Base-by-base conservation (phyloP, 2,113 vertebrate genomes). In the Puntigrus tetrazona region DNA sequence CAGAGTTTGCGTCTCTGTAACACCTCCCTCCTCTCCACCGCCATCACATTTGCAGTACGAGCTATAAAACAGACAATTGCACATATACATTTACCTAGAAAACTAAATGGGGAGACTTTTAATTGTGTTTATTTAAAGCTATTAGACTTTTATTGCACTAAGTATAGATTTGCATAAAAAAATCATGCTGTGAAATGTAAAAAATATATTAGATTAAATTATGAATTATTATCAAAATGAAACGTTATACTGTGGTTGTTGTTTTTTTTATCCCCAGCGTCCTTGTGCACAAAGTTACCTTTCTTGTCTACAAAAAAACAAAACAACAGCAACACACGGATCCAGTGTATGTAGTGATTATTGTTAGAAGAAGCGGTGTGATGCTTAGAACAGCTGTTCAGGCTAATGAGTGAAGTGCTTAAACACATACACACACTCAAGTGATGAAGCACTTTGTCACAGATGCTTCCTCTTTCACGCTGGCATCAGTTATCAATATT, bases 391-490 rank as follows among this genome's bases (percentile, higher is more conserved):
- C 92, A 93, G 91, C 93, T 94, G 93, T 86, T 85, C 74, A 81
- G 89, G 88, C 89, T 93, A 93, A 93, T 93, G 92, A 93, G 86
- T 90, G 89, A 94, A 92, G 90, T 81, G 82, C 89, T 85, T 61
- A 85, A 81, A 89, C 90, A 79, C 85, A 80, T 36, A 74, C 72
- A 84, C 85, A 55, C 57, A 81, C 50, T 59, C 67, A 73, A 86
- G 88, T 90, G 92, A 92, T 91, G 85, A 92, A 92, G 91, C 87
- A 92, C 83, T 87, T 85, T 85, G 89, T 90, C 91, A 91, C 91
- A 91, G 88, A 88, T 91, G 91, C 92, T 92, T 92, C 90, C 84
- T 79, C 86, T 83, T 36, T 31, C 82, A 81, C 75, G 78, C 88
- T 84, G 27, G 86, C 86, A 41, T 92, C 91, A 91, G 90, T 87